Percentiles rank a stretch among this genome's conserved stretches.
These are phyloP conservation scores for Drosophila leonis DNA, from an alignment of 2,888 invertebrate genomes.

Conservation along the genomic window DNA sequence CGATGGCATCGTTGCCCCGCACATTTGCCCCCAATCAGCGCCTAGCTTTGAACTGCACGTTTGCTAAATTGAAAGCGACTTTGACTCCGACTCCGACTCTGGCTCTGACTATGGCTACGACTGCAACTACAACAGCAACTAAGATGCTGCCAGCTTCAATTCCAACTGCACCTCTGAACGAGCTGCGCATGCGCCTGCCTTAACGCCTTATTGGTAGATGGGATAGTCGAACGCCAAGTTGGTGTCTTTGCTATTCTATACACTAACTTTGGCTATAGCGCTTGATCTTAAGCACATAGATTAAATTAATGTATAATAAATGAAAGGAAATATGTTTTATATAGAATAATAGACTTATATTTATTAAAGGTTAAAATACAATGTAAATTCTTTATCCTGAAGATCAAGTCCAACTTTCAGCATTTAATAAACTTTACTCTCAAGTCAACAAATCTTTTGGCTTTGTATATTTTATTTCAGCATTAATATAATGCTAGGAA, in stretches of 20 bases:
- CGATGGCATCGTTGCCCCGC: constrained; percentile 58
- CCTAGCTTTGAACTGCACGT: constrained; percentile 78
- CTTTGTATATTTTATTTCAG: not conserved
- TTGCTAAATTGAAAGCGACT: constrained; percentile 82
- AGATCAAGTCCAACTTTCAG: not conserved
- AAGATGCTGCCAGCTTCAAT: constrained; percentile 31
- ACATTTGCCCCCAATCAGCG: constrained; percentile 80
- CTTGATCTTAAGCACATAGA: not conserved
- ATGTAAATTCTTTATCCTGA: too few species aligned
- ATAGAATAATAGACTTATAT: too few species aligned
- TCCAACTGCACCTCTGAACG: constrained; percentile 35
- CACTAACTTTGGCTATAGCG: constrained; percentile 22
- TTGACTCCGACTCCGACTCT: constrained; percentile 48
- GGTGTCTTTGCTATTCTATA: constrained; percentile 41
- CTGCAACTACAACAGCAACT: constrained; percentile 37
- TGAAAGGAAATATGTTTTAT: too few species aligned
- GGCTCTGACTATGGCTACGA: constrained; percentile 23
- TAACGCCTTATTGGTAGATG: constrained; percentile 63
- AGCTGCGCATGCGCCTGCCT: constrained; percentile 68
- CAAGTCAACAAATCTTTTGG: too few species aligned
- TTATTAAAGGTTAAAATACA: too few species aligned
- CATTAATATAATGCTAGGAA: too few species aligned
- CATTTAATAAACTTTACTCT: not conserved
- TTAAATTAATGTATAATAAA: not conserved
- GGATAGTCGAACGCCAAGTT: constrained; percentile 46